Conservation (phyloP, 2,888 invertebrate genomes). For the Xylophagus ater region DNA sequence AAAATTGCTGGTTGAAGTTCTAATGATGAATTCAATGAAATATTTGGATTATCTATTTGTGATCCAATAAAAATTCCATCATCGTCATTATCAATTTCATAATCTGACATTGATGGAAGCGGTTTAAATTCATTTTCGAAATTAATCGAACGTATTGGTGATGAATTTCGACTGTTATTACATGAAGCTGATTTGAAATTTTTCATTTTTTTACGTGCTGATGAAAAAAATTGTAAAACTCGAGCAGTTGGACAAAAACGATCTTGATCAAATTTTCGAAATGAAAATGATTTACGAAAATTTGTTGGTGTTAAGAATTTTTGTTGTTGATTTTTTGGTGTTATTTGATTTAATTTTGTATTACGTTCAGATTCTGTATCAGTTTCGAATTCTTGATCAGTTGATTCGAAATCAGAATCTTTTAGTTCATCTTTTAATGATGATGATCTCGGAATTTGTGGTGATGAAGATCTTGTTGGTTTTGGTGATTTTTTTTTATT, state of each 20-base stretch:
- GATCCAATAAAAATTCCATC: conserved; percentile 30
- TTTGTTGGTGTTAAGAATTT: conserved; percentile 23
- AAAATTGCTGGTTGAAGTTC: conserved; percentile 34
- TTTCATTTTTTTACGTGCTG: conserved; percentile 23
- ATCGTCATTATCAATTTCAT: conserved; percentile 26
- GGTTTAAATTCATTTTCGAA: conserved; percentile 19
- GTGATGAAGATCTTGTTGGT: conserved; percentile 11
- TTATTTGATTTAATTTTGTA: conserved; percentile 18
- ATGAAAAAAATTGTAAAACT: conserved; percentile 32
- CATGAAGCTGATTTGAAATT: conserved; percentile 16
- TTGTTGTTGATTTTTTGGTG: conserved; percentile 21
- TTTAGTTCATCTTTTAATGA: background rate
- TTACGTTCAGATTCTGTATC: background rate
- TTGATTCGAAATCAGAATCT: conserved; percentile 24
- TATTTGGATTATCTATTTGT: conserved; percentile 22
- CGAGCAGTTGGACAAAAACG: conserved; percentile 21
- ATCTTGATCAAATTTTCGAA: conserved; percentile 3
- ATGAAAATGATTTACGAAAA: conserved; percentile 22
- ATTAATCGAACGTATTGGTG: conserved; percentile 25
- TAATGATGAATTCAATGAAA: conserved; percentile 32
- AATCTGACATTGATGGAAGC: conserved; percentile 10
- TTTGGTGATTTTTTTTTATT: background rate
- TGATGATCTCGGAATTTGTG: background rate
- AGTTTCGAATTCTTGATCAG: conserved; percentile 20
- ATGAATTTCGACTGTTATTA: conserved; percentile 21